These are phyloP conservation scores for Channa striata DNA, from an alignment of 2,797 vertebrate species.

Conservation along the genomic window DNA sequence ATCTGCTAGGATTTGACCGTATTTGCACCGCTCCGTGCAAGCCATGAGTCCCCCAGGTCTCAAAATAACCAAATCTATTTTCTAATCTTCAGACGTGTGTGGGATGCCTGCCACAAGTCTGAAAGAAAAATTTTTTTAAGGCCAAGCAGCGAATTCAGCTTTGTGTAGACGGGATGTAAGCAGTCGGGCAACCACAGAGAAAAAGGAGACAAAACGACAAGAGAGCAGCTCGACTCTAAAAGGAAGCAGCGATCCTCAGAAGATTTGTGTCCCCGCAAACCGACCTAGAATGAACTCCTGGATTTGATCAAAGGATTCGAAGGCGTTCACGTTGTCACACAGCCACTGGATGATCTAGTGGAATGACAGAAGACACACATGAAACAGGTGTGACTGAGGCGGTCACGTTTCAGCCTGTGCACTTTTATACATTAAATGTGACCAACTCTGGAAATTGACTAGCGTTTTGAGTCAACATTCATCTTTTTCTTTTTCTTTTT, in stretches of 20 bases:
- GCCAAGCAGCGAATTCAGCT: constrained; percentile 43
- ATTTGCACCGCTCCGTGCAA: constrained; percentile 10
- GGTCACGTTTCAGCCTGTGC: neutral
- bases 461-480: neutral
- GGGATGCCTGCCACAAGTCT: constrained; percentile 27
- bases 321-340: constrained; percentile 87
- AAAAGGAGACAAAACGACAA: constrained; percentile 23
- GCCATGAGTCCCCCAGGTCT: constrained; percentile 24
- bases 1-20: constrained; percentile 10
- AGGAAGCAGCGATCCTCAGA: constrained; percentile 20
- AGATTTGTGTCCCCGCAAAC: constrained; percentile 51
- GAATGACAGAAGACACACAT: constrained; percentile 39
- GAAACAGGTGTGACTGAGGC: constrained; percentile 16
- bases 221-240: constrained; percentile 13
- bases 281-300: constrained; percentile 97
- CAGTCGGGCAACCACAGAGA: constrained; percentile 18
- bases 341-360: constrained; percentile 93
- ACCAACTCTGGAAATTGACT: neutral
- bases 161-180: constrained; percentile 43
- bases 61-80: constrained; percentile 35
- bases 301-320: constrained; percentile 91
- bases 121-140: constrained; percentile 25
- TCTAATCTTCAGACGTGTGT: constrained; percentile 19
- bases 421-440: neutral
- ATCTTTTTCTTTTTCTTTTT: no score